These are phyloP conservation scores for Andrena hattorfiana DNA, from an alignment of 2,888 invertebrate species.

Conservation along the genomic window DNA sequence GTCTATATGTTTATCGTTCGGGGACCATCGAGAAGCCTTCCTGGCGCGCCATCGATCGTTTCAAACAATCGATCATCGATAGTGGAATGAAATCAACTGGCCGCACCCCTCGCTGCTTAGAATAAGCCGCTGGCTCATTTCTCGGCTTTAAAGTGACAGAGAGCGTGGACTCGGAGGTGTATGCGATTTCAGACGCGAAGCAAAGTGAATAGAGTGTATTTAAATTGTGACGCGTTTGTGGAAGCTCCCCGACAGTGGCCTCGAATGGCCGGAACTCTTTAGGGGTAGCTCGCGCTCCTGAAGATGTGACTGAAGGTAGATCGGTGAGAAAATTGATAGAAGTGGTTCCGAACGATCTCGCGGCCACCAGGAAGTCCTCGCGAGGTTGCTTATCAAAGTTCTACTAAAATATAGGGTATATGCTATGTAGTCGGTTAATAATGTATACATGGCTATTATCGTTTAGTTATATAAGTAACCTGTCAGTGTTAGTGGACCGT, in stretches of 20 bases:
- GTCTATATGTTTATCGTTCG: slow-evolving; percentile 72
- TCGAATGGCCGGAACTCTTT: background rate
- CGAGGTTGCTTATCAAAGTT: slow-evolving; percentile 78
- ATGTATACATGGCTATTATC: slow-evolving; percentile 82
- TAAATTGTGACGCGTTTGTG: background rate
- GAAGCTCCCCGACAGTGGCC: background rate
- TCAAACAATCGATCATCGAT: background rate
- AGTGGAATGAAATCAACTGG: background rate
- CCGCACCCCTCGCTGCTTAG: background rate
- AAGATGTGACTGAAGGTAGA: background rate
- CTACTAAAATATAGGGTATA: slow-evolving; percentile 83
- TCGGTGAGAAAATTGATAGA: background rate
- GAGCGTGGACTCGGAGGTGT: background rate
- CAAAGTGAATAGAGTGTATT: background rate
- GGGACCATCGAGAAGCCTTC: slow-evolving; percentile 65
- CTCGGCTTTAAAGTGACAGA: background rate
- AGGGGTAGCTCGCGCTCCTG: background rate
- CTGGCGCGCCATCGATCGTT: slow-evolving; percentile 56
- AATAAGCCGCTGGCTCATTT: background rate
- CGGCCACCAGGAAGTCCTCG: slow-evolving; percentile 67
- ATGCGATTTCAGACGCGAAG: too few species aligned
- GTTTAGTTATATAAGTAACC: slow-evolving; percentile 78
- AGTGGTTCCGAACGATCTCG: slow-evolving; percentile 18
- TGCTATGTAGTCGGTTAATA: slow-evolving; percentile 80
- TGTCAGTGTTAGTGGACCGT: slow-evolving; percentile 79